phyloP scores from a whole-genome alignment of 2,113 vertebrate genomes.

The Stercorarius parasiticus region DNA sequence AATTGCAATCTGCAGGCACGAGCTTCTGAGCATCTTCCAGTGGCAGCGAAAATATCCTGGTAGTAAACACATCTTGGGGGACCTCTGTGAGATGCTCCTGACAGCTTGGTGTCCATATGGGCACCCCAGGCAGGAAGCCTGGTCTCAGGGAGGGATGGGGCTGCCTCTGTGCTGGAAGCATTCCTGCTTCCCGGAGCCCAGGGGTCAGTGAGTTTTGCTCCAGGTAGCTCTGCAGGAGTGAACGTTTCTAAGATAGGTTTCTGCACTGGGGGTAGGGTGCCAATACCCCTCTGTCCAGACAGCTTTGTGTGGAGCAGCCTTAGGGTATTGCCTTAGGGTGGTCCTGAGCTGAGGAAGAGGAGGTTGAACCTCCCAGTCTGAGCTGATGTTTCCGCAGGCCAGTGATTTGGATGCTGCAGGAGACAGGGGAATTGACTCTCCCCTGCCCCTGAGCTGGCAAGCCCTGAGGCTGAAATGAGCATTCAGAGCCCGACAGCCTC shows the following conservation, averaged over 20 bases:
- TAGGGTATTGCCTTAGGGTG: neutral
- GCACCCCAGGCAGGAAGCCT: neutral
- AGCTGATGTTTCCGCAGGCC: neutral
- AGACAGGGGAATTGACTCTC: neutral
- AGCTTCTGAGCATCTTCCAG: slow-evolving; percentile 14
- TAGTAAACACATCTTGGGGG: neutral
- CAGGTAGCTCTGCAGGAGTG: neutral
- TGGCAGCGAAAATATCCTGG: neutral
- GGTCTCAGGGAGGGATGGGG: accelerated
- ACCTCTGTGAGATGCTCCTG: neutral
- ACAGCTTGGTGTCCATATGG: neutral
- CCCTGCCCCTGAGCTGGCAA: neutral
- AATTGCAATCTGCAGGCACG: neutral
- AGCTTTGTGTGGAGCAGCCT: neutral
- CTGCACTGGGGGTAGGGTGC: neutral
- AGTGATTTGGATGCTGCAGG: neutral
- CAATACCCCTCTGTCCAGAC: neutral
- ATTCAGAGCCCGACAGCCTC: neutral
- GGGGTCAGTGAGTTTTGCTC: neutral
- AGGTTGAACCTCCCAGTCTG: neutral
- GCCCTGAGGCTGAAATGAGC: neutral
- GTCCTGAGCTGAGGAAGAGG: neutral
- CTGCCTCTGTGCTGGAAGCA: neutral
- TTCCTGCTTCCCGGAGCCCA: neutral
- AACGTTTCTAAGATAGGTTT: neutral